Conservation (phyloP, 2,888 invertebrate species). For the Eilema griseolum region DNA sequence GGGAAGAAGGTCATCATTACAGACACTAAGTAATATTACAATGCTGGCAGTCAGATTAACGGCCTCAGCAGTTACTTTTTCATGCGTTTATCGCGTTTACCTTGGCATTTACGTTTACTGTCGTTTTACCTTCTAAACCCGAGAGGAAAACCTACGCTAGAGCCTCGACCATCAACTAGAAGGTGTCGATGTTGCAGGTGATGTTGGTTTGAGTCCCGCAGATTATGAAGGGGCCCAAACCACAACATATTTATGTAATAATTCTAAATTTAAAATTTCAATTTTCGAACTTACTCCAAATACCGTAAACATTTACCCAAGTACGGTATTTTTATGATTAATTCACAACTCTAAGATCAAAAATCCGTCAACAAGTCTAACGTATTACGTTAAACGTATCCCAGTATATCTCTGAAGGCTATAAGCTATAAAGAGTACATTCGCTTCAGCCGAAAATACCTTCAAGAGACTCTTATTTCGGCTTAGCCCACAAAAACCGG, state of each 20-base stretch:
- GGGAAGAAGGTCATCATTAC: no score
- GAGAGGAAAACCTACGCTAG: background rate
- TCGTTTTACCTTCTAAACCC: background rate
- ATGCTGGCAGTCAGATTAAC: no score
- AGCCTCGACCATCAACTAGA: no score
- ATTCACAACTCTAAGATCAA: background rate
- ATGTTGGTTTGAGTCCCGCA: background rate
- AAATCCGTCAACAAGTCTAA: constrained; percentile 1
- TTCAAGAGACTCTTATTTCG: constrained; percentile 32
- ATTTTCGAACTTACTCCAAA: background rate
- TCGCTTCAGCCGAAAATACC: constrained; percentile 28
- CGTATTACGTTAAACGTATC: constrained; percentile 11
- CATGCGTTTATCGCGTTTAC: no score
- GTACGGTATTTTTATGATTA: background rate
- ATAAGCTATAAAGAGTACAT: constrained; percentile 24
- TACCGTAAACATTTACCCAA: background rate
- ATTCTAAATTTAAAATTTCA: background rate
- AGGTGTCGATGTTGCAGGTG: background rate
- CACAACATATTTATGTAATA: background rate
- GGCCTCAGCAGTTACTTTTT: no score
- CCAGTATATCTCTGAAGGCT: background rate
- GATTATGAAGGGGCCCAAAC: background rate
- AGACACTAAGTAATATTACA: no score
- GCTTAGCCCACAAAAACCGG: constrained; percentile 28
- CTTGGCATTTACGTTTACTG: background rate